A percentile compares a stretch with the other conserved stretches of the same genome.
Evolutionary conservation across 2,113 vertebrate species (phyloP).

Genomic region (Crotophaga sulcirostris): DNA sequence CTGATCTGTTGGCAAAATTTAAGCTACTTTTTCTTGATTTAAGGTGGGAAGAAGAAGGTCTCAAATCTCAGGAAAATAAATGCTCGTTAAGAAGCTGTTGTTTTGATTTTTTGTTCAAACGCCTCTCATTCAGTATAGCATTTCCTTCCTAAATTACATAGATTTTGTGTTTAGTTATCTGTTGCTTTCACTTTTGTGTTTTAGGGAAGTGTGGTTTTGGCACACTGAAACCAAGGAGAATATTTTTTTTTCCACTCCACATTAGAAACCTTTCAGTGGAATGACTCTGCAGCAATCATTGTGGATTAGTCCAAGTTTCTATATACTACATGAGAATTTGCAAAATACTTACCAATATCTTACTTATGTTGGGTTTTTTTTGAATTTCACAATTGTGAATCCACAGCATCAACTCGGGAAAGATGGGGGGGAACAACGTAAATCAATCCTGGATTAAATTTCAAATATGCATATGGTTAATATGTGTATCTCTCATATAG

Average conservation of each 20-base stretch:
- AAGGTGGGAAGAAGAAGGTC: not conserved
- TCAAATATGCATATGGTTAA: not conserved
- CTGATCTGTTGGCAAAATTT: not conserved
- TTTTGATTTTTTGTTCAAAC: not conserved
- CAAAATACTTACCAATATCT: not conserved
- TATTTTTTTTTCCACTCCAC: not conserved
- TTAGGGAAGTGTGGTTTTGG: not conserved
- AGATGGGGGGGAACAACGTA: not conserved
- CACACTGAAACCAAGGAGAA: not conserved
- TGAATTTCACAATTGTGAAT: not conserved
- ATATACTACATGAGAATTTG: not conserved
- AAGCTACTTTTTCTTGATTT: not conserved
- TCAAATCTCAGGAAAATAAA: not conserved
- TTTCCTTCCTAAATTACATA: not conserved
- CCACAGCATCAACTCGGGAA: not conserved
- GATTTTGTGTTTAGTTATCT: not conserved
- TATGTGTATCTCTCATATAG: not conserved
- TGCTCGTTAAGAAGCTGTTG: not conserved
- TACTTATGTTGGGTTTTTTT: not conserved
- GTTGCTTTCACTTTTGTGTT: not conserved
- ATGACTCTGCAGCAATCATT: not conserved
- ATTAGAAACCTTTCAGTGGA: not conserved
- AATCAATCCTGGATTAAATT: not conserved
- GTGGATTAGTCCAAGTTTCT: not conserved
- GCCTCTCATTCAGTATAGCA: not conserved